phyloP scores from a whole-genome alignment of 2,113 vertebrate genomes.

The Azemiops feae region DNA sequence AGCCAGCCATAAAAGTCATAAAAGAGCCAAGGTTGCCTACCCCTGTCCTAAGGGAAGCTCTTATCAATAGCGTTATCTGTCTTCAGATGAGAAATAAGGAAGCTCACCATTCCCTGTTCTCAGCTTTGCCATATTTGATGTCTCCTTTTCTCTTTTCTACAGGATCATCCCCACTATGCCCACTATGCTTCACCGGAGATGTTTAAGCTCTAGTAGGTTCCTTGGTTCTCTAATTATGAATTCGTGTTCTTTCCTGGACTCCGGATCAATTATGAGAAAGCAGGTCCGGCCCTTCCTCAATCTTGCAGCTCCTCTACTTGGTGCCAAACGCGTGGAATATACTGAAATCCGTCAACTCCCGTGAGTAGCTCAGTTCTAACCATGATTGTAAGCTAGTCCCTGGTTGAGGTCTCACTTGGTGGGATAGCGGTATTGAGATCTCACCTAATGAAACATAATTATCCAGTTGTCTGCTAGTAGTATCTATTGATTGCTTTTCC shows the following conservation, averaged over 20 bases:
- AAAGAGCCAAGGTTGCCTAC: no score
- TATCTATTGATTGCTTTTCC: neutral
- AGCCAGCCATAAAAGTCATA: no score
- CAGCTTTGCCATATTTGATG: neutral
- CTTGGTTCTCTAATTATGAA: constrained; percentile 31
- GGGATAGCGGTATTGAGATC: neutral
- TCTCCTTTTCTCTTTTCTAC: neutral
- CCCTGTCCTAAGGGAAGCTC: neutral
- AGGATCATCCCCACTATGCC: neutral
- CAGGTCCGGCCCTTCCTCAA: constrained; percentile 67
- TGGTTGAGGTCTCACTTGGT: neutral
- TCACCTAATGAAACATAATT: neutral
- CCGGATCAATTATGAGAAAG: neutral
- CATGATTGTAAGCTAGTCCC: neutral
- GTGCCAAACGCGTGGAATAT: constrained; percentile 69
- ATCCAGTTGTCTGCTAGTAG: neutral
- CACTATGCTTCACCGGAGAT: constrained; percentile 37
- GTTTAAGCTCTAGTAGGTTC: constrained; percentile 50
- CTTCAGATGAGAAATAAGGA: neutral
- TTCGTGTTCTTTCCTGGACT: constrained; percentile 6
- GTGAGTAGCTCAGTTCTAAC: constrained; percentile 49
- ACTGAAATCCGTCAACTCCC: constrained; percentile 61
- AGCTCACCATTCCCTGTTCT: neutral
- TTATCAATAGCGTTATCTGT: neutral
- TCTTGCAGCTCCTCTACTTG: constrained; percentile 51